A percentile compares a stretch with the other conserved stretches of the same genome.
Evolutionary conservation across 2,113 vertebrate genomes (phyloP).

Genomic region (Oxygymnocypris stewartii): DNA sequence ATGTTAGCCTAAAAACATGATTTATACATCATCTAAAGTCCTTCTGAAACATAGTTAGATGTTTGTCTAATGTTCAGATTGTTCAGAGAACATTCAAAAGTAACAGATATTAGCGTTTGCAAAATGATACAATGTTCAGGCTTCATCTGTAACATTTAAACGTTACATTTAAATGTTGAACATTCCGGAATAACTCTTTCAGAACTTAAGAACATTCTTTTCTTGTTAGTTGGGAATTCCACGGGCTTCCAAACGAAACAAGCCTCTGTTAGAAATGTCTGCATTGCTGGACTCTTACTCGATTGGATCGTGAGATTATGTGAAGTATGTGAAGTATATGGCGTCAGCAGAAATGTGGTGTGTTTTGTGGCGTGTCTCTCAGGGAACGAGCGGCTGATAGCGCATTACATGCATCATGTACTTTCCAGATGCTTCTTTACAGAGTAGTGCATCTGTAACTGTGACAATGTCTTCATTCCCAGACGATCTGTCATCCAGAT

Average conservation of each 20-base stretch:
- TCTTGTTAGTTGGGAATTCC: no score
- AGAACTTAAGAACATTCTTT: not conserved
- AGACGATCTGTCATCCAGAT: slow-evolving; percentile 56
- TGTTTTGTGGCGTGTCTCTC: not conserved
- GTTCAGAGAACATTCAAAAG: not conserved
- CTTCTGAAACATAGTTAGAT: not conserved
- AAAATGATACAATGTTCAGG: not conserved
- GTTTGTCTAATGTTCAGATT: not conserved
- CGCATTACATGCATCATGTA: slow-evolving; percentile 75
- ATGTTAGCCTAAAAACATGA: not conserved
- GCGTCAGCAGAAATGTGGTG: not conserved
- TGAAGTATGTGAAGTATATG: no score
- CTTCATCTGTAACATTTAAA: no score
- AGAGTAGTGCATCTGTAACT: slow-evolving; percentile 74
- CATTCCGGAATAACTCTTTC: not conserved
- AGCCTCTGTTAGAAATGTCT: no score
- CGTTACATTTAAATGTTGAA: no score
- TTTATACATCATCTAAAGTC: not conserved
- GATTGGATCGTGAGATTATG: not conserved
- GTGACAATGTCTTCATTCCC: slow-evolving; percentile 76
- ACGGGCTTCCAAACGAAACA: no score
- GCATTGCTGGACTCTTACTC: no score
- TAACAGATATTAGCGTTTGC: not conserved
- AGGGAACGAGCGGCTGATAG: slow-evolving; percentile 61
- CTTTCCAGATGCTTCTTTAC: slow-evolving; percentile 80